Evolutionary conservation across 1,140 invertebrate species (phyloP), one percentile per base, ranked within the genome.

Genomic region (Sarcophaga bullata): DNA sequence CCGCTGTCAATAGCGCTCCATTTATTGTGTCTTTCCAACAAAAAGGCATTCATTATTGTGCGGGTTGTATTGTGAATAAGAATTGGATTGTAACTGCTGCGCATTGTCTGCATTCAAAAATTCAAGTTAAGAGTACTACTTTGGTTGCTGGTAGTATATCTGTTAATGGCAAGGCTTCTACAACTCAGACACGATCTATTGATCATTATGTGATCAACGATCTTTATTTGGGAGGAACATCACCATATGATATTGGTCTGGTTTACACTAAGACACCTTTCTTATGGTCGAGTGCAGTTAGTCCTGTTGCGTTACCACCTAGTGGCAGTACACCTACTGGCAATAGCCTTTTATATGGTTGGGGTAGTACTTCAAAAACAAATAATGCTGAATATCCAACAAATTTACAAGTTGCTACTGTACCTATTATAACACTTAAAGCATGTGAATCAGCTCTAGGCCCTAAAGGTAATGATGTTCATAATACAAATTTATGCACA

Each of bases 211-310:
- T 87, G 1, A 25, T 86, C 17, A 84, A 90, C 73, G 85, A 88
- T 37, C 78, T 87, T 0, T 90, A 89, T 62, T 86, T 85, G 4
- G 89, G 89, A 0, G 89, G 88, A 50, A 89, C 91, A 0, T 91
- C 89, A 2, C 90, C 91, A 0, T 92, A 92, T 80, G 92, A 93
- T 76, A 92, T 93, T 19, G 92, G 92, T 3, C 54, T 93, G 46
- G 87, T 93, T 81, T 91, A 91, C 82, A 84, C 92, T 0, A 87
- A 91, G 47, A 84, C 87, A 47, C 90, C 92, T 0, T 91, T 93
- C 58, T 84, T 85, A 0, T 90, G 91, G 82, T 90, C 90, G 46
- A 85, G 86, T 10, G 90, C 89, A 54, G 91, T 93, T 4, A 86
- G 87, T 0, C 85, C 91, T 0, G 86, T 91, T 0, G 85, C 81